Percentiles rank a stretch among this genome's conserved stretches.
phyloP scores from a whole-genome alignment of 2,888 invertebrate genomes.

The Phortica okadai region DNA sequence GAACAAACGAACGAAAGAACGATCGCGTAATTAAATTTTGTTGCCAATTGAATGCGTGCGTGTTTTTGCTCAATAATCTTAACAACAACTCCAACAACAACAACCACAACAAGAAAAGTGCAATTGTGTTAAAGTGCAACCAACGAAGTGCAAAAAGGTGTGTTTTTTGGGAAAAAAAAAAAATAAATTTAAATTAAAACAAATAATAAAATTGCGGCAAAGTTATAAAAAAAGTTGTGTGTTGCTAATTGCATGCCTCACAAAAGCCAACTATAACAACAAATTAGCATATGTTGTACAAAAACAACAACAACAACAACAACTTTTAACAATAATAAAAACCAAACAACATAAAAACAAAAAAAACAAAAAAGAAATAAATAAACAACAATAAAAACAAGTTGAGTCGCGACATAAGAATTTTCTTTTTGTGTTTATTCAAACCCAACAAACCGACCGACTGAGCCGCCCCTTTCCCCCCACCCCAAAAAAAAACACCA shows the following conservation, averaged over 20 bases:
- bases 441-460: background rate
- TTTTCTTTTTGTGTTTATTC: background rate
- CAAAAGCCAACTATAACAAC: conserved; percentile 3
- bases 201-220: conserved; percentile 29
- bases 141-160: background rate
- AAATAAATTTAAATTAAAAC: conserved; percentile 22
- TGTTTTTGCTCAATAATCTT: background rate
- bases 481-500: background rate
- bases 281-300: background rate
- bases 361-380: conserved; percentile 22
- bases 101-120: background rate
- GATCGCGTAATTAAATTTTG: conserved; percentile 7
- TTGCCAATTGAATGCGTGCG: background rate
- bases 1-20: conserved; percentile 39
- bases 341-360: conserved; percentile 29
- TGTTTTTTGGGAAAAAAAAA: conserved; percentile 28
- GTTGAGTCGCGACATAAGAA: conserved; percentile 16
- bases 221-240: background rate
- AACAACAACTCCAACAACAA: background rate
- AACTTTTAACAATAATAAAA: background rate
- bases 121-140: background rate
- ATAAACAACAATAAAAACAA: conserved; percentile 22
- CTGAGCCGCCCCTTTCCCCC: background rate
- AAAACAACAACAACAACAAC: conserved; percentile 32
- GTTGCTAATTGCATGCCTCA: background rate